Evolutionary conservation across 2,797 vertebrate genomes (phyloP).

Genomic region (Cephalopachus bancanus): DNA sequence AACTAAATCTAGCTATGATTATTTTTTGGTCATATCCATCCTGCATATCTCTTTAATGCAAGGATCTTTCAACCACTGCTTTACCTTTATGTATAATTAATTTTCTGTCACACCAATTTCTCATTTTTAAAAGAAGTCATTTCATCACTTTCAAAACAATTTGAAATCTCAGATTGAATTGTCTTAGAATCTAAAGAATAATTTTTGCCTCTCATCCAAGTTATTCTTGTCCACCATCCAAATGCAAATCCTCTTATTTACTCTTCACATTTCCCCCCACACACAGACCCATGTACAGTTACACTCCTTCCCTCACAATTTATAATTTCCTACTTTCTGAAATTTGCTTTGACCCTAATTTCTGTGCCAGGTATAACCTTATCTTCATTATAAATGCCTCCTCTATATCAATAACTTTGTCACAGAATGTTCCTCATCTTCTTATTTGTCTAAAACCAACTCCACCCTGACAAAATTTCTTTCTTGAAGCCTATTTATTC

Average conservation of each 20-base stretch:
- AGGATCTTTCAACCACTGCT: background rate
- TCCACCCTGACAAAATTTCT: background rate
- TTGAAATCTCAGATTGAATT: background rate
- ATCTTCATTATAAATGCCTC: background rate
- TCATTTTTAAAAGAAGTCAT: background rate
- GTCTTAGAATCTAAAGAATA: background rate
- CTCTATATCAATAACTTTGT: background rate
- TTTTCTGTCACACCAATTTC: background rate
- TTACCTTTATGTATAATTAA: background rate
- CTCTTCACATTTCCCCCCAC: no score
- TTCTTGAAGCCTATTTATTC: constrained; percentile 15
- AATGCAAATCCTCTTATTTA: background rate
- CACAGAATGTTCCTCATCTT: background rate
- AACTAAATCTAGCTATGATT: background rate
- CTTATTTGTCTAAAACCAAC: background rate
- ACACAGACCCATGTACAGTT: background rate
- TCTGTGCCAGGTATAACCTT: background rate
- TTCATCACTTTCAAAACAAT: background rate
- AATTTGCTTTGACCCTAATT: background rate
- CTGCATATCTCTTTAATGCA: background rate
- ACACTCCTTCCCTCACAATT: background rate
- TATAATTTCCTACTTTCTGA: background rate
- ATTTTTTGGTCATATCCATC: background rate
- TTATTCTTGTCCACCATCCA: background rate
- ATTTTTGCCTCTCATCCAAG: background rate